Evolutionary conservation across 2,888 invertebrate species (phyloP).

Genomic region (Nephrocerus scutellatus): DNA sequence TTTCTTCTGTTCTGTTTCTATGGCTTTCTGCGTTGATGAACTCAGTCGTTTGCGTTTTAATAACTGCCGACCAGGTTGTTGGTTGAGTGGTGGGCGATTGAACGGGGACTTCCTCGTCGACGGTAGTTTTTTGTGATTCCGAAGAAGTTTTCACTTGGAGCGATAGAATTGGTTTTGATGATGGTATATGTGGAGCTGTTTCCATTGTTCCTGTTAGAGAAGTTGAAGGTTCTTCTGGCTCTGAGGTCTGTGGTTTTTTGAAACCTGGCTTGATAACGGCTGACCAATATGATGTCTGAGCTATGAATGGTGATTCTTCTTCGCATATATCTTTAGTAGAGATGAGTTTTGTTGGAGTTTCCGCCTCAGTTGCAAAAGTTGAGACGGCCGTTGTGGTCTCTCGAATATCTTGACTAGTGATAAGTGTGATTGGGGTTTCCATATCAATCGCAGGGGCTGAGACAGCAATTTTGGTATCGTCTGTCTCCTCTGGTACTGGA

Average conservation of each 20-base stretch:
- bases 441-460: constrained; percentile 3
- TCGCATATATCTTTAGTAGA: constrained; percentile 8
- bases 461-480: too few species aligned
- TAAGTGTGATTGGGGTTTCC: not conserved
- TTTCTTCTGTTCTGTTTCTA: constrained; percentile 17
- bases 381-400: too few species aligned
- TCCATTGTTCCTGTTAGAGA: not conserved
- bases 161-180: too few species aligned
- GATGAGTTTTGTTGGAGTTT: not conserved
- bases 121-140: too few species aligned
- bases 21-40: too few species aligned
- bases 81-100: constrained; percentile 37
- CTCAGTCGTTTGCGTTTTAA: constrained; percentile 34
- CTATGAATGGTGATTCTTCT: constrained; percentile 24
- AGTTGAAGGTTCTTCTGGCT: constrained; percentile 14
- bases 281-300: constrained; percentile 38
- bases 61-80: constrained; percentile 39
- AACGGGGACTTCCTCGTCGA: constrained; percentile 30
- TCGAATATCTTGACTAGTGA: too few species aligned
- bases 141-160: too few species aligned
- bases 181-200: too few species aligned
- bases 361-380: not conserved
- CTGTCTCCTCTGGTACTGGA: constrained; percentile 2
- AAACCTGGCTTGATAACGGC: constrained; percentile 31
- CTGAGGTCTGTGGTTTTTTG: constrained; percentile 18